Percentiles rank a stretch among this genome's conserved stretches.
Evolutionary conservation across 2,797 vertebrate species (phyloP).

Genomic region (Lindbergichthys nudifrons): DNA sequence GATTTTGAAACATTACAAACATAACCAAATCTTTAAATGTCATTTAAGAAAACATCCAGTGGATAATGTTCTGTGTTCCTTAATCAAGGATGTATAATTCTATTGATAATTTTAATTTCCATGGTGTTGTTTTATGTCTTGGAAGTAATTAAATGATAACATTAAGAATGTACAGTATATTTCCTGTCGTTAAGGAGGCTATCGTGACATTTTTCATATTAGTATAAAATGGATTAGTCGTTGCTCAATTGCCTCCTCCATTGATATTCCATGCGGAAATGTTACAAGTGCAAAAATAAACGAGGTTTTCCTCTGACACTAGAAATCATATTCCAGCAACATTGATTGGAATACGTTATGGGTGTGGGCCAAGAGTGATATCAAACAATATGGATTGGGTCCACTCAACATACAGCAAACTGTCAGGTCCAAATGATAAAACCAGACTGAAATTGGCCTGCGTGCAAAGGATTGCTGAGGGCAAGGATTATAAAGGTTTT

Average conservation of each 20-base stretch:
- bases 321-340: constrained; percentile 67
- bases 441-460: constrained; percentile 79
- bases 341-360: constrained; percentile 77
- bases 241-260: constrained; percentile 58
- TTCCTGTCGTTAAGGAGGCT: constrained; percentile 30
- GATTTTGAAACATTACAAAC: not conserved
- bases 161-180: constrained; percentile 30
- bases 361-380: constrained; percentile 66
- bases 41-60: not conserved
- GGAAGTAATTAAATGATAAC: constrained; percentile 40
- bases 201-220: constrained; percentile 53
- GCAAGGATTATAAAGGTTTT: constrained; percentile 84
- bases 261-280: constrained; percentile 67
- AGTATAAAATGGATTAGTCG: constrained; percentile 61
- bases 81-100: constrained; percentile 6
- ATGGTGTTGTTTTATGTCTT: constrained; percentile 11
- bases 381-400: constrained; percentile 78
- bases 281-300: constrained; percentile 66
- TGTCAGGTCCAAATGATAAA: constrained; percentile 83
- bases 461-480: constrained; percentile 79
- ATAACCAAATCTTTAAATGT: not conserved
- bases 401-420: constrained; percentile 74
- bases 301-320: constrained; percentile 63
- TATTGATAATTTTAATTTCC: constrained; percentile 19
- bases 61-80: not conserved